Base-by-base conservation (phyloP, 1,140 invertebrate genomes). In the Zaprionus camerounensis region DNA sequence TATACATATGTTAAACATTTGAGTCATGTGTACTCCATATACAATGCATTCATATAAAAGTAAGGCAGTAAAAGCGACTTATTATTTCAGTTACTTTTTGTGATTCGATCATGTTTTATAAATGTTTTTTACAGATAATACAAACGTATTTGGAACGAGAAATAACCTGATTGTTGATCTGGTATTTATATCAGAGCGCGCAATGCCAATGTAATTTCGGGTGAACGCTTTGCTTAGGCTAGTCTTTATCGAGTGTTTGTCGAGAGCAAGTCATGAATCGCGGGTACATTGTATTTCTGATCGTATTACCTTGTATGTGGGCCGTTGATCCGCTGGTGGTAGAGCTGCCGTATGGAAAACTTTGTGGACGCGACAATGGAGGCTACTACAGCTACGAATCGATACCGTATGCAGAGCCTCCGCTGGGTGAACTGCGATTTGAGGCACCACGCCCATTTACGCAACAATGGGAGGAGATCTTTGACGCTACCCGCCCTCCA, bases 321-420 rank as follows among this genome's bases (percentile, higher is more conserved):
- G n/a, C 26, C 17, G 58, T n/a, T 12, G 70, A 77, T 46, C 62
- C 69, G 7, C 62, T 61, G 31, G 26, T 88, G 5, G 68, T 88
- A 7, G 53, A 85, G 62, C 71, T 91, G 9, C 71, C 78, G 1
- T 58, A 93, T 84, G 93, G 93, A 3, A 83, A 86, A 57, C 56
- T 93, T 49, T 75, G 78, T 61, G 95, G 94, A 93, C 94, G 80
- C 93, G 94, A 91, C 88, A 73, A 91, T 36, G 82, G 71, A 6
- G 44, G 85, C 4, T 94, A 92, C 22, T 58, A 70, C 41, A 75
- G 67, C 24, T 75, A 41, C 44, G 72, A 75, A 12, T 57, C 58
- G 12, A 74, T 74, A 26, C 65, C 65, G 22, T 69, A 69, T 36
- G 66, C 66, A 17, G 66, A 68, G 15, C 66, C 66, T 4, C 66